These are phyloP conservation scores for Vulpes vulpes DNA, from an alignment of 2,113 vertebrate genomes.

Conservation along the genomic window DNA sequence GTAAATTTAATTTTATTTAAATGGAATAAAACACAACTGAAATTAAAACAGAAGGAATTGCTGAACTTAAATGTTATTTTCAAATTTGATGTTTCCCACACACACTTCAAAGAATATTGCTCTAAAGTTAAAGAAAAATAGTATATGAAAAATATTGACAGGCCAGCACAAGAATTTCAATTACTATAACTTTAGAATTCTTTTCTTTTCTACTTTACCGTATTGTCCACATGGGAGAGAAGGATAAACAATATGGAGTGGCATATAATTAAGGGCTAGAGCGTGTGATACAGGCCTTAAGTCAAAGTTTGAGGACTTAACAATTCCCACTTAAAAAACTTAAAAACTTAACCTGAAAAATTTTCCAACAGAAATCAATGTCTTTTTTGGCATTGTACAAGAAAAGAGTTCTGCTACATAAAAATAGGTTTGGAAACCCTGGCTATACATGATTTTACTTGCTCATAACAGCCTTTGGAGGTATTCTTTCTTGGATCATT, in stretches of 20 bases:
- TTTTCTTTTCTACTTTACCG: neutral
- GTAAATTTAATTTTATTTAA: conserved; percentile 49
- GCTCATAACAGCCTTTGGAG: neutral
- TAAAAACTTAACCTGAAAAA: neutral
- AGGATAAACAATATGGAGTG: neutral
- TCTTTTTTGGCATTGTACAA: neutral
- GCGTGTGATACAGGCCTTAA: neutral
- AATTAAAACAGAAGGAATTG: neutral
- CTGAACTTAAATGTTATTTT: neutral
- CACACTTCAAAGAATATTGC: neutral
- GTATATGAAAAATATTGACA: neutral
- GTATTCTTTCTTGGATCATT: neutral
- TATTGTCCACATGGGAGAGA: neutral
- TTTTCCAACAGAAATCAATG: neutral
- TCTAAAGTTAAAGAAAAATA: neutral
- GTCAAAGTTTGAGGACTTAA: neutral
- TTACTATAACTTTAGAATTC: conserved; percentile 42
- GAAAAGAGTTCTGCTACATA: conserved; percentile 1
- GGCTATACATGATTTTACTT: neutral
- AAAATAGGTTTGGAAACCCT: neutral
- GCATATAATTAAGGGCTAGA: neutral
- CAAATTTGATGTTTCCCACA: neutral
- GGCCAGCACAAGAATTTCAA: neutral
- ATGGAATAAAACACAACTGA: neutral
- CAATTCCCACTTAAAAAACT: neutral